phyloP scores from a whole-genome alignment of 2,888 invertebrate genomes.

The Stenoptilia bipunctidactyla region DNA sequence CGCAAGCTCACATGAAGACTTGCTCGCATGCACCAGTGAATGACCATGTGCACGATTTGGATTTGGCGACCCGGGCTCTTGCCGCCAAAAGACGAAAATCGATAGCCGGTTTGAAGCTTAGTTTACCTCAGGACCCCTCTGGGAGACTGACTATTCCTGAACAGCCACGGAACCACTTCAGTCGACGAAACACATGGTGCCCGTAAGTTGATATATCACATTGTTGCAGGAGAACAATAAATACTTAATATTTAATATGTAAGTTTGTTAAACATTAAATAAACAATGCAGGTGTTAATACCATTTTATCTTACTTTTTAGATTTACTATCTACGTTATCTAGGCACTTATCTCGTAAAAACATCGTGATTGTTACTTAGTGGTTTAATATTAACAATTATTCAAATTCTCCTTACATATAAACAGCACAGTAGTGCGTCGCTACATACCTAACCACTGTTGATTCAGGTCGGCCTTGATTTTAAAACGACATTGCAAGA shows the following conservation, averaged over 20 bases:
- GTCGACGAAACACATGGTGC: slow-evolving; percentile 67
- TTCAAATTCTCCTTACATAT: slow-evolving; percentile 16
- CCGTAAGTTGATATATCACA: slow-evolving; percentile 64
- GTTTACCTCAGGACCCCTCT: slow-evolving; percentile 37
- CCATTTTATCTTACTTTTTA: too few relatives aligned
- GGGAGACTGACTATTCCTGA: slow-evolving; percentile 35
- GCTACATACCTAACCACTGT: too few relatives aligned
- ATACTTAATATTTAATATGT: too few relatives aligned
- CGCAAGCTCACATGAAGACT: slow-evolving; percentile 62
- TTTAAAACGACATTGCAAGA: too few relatives aligned
- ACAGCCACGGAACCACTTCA: slow-evolving; percentile 37
- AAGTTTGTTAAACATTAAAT: too few relatives aligned
- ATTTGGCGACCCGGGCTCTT: slow-evolving; percentile 53
- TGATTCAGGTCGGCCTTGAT: too few relatives aligned
- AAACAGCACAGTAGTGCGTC: too few relatives aligned
- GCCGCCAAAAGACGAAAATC: slow-evolving; percentile 63
- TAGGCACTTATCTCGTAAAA: slow-evolving; percentile 26
- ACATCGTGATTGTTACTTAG: slow-evolving; percentile 27
- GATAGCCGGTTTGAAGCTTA: slow-evolving; percentile 53
- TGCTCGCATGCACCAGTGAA: slow-evolving; percentile 45
- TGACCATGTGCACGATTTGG: slow-evolving; percentile 40
- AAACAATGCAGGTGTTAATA: too few relatives aligned
- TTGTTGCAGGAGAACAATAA: too few relatives aligned
- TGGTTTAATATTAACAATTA: slow-evolving; percentile 20
- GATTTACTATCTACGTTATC: too few relatives aligned